Evolutionary conservation across 2,113 vertebrate genomes (phyloP).

Genomic region (Colius striatus): DNA sequence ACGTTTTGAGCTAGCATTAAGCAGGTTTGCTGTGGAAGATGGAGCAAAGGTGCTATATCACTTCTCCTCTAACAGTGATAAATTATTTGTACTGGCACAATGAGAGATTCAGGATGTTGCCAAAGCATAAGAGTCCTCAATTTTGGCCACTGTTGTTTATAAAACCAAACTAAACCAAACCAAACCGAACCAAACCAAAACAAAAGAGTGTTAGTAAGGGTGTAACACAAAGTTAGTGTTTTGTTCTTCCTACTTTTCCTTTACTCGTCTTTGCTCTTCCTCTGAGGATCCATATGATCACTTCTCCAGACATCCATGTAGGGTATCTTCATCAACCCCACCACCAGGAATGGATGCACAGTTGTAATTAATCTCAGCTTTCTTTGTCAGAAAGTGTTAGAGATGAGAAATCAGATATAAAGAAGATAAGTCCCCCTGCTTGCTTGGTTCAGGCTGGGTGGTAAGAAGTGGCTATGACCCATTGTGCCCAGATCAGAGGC

Average conservation of each 20-base stretch:
- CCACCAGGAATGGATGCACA: background rate
- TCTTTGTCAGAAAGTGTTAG: background rate
- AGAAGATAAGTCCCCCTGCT: background rate
- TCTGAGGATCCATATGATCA: background rate
- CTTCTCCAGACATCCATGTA: background rate
- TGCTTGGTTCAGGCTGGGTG: background rate
- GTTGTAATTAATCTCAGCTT: background rate
- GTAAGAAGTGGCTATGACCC: background rate
- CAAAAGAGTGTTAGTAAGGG: background rate
- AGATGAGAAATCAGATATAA: background rate
- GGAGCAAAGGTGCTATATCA: background rate
- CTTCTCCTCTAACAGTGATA: background rate
- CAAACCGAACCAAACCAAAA: background rate
- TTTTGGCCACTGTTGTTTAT: background rate
- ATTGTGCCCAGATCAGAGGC: background rate
- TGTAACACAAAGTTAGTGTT: background rate
- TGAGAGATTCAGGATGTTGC: background rate
- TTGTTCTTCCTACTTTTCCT: background rate
- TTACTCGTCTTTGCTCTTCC: background rate
- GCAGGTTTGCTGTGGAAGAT: background rate
- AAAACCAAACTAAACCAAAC: background rate
- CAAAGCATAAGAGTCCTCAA: background rate
- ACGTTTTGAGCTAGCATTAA: background rate
- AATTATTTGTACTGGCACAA: background rate
- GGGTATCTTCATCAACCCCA: background rate